A percentile compares a stretch with the other conserved stretches of the same genome.
Conservation (phyloP, 2,113 vertebrate species). For the Apus apus region DNA sequence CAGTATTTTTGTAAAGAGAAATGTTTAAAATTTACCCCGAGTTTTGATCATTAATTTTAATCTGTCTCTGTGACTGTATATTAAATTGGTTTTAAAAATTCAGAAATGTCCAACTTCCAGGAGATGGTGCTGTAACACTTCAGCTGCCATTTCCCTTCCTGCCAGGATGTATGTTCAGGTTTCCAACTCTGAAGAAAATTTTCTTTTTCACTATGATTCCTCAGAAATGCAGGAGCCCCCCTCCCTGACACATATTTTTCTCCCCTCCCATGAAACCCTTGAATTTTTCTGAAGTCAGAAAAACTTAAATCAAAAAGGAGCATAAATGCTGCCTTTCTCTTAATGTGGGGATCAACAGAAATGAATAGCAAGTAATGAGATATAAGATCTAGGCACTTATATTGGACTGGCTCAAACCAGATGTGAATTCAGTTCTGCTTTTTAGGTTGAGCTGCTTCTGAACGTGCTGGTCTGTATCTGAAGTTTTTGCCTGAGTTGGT, state of each 20-base stretch:
- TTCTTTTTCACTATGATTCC: not conserved
- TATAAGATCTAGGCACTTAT: not conserved
- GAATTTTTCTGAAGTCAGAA: not conserved
- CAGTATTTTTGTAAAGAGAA: not conserved
- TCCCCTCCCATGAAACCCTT: not conserved
- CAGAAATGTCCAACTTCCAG: conserved; percentile 11
- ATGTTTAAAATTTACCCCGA: not conserved
- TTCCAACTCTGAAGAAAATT: not conserved
- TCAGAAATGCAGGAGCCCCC: not conserved
- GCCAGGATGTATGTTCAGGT: not conserved
- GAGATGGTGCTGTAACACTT: conserved; percentile 68
- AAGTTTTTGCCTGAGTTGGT: not conserved
- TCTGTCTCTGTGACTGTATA: no score
- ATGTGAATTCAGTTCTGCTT: not conserved
- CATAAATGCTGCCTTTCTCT: not conserved
- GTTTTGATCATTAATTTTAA: not conserved
- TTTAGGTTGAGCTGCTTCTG: not conserved
- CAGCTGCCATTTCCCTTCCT: not conserved
- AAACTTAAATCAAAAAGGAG: not conserved
- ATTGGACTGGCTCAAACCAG: not conserved
- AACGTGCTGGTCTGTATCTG: not conserved
- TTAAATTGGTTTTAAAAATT: not conserved
- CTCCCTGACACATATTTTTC: fast-evolving
- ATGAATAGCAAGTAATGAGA: not conserved
- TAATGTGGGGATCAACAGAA: not conserved